Conservation (phyloP, 2,797 vertebrate species). For the Carapus acus region DNA sequence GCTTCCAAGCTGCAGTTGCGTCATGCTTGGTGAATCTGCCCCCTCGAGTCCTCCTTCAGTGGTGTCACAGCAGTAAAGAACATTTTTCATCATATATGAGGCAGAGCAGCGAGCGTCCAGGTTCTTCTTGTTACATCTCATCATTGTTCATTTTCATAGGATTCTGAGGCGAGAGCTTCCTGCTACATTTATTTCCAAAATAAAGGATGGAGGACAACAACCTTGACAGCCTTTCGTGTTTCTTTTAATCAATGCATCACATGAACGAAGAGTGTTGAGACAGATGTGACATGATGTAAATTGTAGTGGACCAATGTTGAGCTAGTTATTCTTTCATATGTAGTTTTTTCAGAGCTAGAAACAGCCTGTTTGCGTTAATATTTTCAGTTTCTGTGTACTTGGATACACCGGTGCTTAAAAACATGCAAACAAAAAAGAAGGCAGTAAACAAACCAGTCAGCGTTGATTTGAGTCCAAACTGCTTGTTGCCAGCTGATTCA, state of each 20-base stretch:
- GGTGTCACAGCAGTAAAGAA: constrained; percentile 40
- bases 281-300: constrained; percentile 25
- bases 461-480: constrained; percentile 30
- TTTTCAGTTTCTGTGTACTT: constrained; percentile 2
- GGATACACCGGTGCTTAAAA: neutral
- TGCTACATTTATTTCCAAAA: constrained; percentile 7
- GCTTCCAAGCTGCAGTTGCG: no score
- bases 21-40: no score
- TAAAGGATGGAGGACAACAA: constrained; percentile 34
- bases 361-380: neutral
- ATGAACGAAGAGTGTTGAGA: constrained; percentile 22
- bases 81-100: constrained; percentile 7
- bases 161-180: constrained; percentile 20
- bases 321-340: constrained; percentile 9
- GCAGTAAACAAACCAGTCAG: constrained; percentile 5
- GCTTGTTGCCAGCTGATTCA: constrained; percentile 31
- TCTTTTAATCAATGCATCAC: constrained; percentile 23
- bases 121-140: constrained; percentile 2
- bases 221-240: constrained; percentile 38
- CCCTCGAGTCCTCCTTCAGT: neutral
- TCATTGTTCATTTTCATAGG: constrained; percentile 6
- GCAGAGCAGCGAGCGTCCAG: constrained; percentile 8
- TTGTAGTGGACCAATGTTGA: constrained; percentile 19
- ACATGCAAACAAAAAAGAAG: constrained; percentile 4
- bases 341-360: neutral